A percentile compares a stretch with the other conserved stretches of the same genome.
Evolutionary conservation across 1,140 invertebrate genomes (phyloP).

Genomic region (Homarus americanus): DNA sequence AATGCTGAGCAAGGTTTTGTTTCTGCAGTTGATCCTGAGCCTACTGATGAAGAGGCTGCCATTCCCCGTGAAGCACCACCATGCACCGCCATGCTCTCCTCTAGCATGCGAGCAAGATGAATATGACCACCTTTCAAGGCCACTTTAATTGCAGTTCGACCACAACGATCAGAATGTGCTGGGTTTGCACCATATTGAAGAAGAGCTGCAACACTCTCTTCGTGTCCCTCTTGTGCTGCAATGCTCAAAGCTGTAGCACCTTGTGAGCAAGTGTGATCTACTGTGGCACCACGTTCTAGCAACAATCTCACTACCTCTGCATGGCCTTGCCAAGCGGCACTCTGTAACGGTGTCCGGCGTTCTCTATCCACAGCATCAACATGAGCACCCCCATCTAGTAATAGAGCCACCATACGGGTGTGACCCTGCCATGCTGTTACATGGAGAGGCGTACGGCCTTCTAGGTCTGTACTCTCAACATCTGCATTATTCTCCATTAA

Average conservation of each 20-base stretch:
- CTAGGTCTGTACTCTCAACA: conserved; percentile 91
- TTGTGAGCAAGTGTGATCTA: conserved; percentile 93
- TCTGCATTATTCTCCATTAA: conserved; percentile 89
- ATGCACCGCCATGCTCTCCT: conserved; percentile 74
- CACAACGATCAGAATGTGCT: conserved; percentile 93
- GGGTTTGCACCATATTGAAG: conserved; percentile 94
- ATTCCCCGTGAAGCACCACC: conserved; percentile 36
- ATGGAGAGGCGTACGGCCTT: conserved; percentile 94
- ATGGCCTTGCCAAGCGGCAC: conserved; percentile 97
- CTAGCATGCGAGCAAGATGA: conserved; percentile 84
- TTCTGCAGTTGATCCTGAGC: conserved; percentile 83
- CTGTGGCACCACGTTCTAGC: conserved; percentile 86
- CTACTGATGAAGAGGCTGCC: conserved; percentile 75
- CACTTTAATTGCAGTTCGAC: conserved; percentile 87
- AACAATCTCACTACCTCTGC: conserved; percentile 89
- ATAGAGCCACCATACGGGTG: conserved; percentile 90
- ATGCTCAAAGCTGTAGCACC: conserved; percentile 92
- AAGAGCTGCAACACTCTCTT: conserved; percentile 91
- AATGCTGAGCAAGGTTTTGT: conserved; percentile 85
- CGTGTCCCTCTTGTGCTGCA: conserved; percentile 89
- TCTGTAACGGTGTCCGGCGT: conserved; percentile 92
- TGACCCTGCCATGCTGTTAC: conserved; percentile 97
- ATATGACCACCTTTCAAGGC: conserved; percentile 88
- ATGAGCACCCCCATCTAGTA: conserved; percentile 88
- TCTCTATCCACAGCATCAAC: conserved; percentile 95